Conservation (phyloP, 1,140 invertebrate species). For the Leptopilina clavipes region DNA sequence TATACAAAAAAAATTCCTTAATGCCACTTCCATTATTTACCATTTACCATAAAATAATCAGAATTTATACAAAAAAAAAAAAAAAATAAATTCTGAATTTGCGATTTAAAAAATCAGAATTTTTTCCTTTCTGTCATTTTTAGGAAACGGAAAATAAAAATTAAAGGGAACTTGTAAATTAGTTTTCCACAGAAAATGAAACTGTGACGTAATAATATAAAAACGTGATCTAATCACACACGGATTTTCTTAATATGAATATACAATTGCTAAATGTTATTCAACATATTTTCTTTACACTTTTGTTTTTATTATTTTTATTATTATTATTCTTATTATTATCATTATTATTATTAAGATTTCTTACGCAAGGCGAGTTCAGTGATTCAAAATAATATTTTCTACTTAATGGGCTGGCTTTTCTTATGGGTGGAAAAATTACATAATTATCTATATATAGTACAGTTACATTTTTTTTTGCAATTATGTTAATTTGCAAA, state of each 20-base stretch:
- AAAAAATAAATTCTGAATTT: no score
- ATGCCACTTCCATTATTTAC: no score
- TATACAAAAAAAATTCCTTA: no score
- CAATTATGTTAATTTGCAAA: no score
- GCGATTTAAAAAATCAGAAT: no score
- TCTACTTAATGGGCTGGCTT: not conserved
- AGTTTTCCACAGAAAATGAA: not conserved
- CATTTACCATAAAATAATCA: no score
- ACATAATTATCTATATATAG: no score
- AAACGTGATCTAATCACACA: slow-evolving; percentile 19
- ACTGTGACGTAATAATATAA: not conserved
- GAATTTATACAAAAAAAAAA: no score
- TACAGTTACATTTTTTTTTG: not conserved
- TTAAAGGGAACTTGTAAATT: not conserved
- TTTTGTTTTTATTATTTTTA: not conserved
- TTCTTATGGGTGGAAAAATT: not conserved
- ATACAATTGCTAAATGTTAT: slow-evolving; percentile 8
- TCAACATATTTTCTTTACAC: slow-evolving; percentile 12
- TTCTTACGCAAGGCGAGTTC: not conserved
- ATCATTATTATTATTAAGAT: not conserved
- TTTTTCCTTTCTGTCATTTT: no score
- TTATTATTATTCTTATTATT: no score
- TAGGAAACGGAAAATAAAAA: no score
- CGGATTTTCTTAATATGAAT: slow-evolving; percentile 7
- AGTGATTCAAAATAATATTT: not conserved